Evolutionary conservation across 2,797 vertebrate species (phyloP).

Genomic region (Myotis planiceps): DNA sequence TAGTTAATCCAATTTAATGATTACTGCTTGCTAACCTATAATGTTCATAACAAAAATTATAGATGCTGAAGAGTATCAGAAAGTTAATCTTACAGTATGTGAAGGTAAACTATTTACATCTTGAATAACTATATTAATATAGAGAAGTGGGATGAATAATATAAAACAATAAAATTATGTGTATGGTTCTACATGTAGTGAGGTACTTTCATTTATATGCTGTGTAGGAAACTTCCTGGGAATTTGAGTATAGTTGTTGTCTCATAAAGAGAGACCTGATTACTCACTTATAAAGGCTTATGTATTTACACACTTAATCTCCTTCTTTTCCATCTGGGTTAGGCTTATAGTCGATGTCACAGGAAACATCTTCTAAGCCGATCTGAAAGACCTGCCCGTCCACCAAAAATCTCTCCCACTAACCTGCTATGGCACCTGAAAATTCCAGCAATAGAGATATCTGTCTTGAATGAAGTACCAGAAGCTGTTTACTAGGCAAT

Average conservation of each 20-base stretch:
- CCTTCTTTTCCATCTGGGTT: neutral
- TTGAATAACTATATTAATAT: neutral
- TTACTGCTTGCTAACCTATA: neutral
- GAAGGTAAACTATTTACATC: neutral
- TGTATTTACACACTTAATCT: neutral
- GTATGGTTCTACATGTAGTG: neutral
- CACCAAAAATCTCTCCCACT: neutral
- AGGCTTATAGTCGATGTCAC: neutral
- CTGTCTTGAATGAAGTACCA: neutral
- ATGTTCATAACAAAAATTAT: neutral
- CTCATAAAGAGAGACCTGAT: neutral
- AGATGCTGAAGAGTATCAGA: neutral
- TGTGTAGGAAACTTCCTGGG: neutral
- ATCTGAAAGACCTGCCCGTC: neutral
- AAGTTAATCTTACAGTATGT: neutral
- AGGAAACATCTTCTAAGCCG: neutral
- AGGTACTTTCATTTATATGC: neutral
- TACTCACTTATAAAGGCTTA: neutral
- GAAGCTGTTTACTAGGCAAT: neutral
- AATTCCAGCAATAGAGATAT: neutral
- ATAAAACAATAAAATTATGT: neutral
- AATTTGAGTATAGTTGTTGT: neutral
- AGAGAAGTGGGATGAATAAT: neutral
- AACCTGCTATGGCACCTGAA: neutral
- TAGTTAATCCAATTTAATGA: neutral